Conservation (phyloP, 53 echinoderm and acorn worm genomes). For the Stichopus horrens region DNA sequence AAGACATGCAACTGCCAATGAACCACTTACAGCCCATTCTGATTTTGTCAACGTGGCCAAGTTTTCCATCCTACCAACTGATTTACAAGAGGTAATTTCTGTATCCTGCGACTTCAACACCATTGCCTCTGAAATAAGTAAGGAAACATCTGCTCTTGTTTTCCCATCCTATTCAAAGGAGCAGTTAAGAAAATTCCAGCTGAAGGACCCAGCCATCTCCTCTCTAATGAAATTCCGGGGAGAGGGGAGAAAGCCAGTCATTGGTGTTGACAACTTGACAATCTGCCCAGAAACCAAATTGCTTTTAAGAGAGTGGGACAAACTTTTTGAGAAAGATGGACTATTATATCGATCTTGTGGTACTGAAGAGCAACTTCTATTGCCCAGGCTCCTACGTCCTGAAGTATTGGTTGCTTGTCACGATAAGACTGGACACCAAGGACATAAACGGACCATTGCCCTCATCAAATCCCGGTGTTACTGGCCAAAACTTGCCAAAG, state of each 20-base stretch:
- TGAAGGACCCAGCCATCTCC: conserved; percentile 21
- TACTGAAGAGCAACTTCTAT: conserved; percentile 10
- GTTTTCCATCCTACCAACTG: too few species aligned
- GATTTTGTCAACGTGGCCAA: too few species aligned
- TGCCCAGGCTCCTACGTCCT: conserved; percentile 8
- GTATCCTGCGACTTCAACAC: background rate
- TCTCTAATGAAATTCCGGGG: background rate
- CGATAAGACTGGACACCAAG: conserved; percentile 35
- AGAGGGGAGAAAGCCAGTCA: background rate
- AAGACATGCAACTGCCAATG: background rate
- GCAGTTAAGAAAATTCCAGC: conserved; percentile 38
- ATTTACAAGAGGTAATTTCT: background rate
- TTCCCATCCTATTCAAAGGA: conserved; percentile 34
- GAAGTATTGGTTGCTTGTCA: conserved; percentile 37
- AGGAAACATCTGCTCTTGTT: background rate
- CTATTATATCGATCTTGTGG: conserved; percentile 23
- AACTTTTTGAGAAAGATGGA: conserved; percentile 34
- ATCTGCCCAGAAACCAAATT: background rate
- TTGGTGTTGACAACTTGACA: background rate
- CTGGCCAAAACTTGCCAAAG: conserved; percentile 28
- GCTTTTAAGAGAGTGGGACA: background rate
- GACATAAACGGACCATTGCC: background rate
- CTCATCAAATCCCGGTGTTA: conserved; percentile 28
- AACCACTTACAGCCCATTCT: background rate
- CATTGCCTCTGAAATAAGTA: too few species aligned